These are phyloP conservation scores for Potamarius usumacintae DNA, from an alignment of 2,113 vertebrate genomes.

Conservation along the genomic window DNA sequence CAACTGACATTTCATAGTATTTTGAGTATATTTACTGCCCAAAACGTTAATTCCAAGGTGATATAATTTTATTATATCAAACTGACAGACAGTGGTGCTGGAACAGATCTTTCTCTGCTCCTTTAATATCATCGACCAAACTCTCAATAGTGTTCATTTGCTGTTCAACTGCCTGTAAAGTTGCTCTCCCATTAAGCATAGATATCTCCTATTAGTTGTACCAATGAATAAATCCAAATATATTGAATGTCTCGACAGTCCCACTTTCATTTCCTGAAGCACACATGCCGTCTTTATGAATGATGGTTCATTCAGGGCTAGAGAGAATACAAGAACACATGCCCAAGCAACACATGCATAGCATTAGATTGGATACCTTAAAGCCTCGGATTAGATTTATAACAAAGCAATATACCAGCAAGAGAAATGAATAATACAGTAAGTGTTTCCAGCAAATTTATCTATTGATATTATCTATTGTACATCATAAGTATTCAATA, in stretches of 20 bases:
- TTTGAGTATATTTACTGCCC: neutral
- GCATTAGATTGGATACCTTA: neutral
- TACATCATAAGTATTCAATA: neutral
- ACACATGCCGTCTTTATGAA: neutral
- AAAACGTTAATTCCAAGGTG: neutral
- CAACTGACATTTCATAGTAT: neutral
- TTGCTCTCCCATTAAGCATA: slow-evolving; percentile 28
- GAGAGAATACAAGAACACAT: neutral
- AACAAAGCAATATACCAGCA: neutral
- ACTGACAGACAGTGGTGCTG: neutral
- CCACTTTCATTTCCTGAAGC: slow-evolving; percentile 17
- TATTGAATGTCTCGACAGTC: neutral
- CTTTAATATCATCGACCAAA: slow-evolving; percentile 41
- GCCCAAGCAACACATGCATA: neutral
- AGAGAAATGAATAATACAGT: neutral
- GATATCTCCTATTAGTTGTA: slow-evolving; percentile 2
- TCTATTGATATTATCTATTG: neutral
- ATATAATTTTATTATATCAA: neutral
- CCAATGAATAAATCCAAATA: neutral
- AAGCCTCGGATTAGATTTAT: neutral
- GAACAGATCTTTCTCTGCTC: slow-evolving; percentile 20
- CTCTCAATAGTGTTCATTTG: slow-evolving; percentile 37
- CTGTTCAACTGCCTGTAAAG: slow-evolving; percentile 25
- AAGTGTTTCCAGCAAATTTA: neutral
- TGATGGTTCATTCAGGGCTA: neutral